Evolutionary conservation across 2,113 vertebrate genomes (phyloP), one percentile per base, ranked within the genome.

Genomic region (Lasiurus borealis): DNA sequence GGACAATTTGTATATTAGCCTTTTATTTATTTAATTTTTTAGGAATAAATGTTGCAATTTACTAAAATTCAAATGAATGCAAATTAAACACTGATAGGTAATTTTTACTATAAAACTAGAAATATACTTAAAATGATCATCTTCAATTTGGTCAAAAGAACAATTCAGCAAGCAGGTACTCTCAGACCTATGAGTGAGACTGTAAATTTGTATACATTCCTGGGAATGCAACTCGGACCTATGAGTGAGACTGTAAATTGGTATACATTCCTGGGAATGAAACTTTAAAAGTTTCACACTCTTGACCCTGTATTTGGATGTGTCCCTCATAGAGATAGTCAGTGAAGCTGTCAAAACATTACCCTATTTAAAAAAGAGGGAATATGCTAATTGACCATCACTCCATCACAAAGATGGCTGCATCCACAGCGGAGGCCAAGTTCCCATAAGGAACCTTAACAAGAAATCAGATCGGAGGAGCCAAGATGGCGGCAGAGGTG

Each of bases 91-190:
- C 15, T 52, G 21, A 59, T 29, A 72, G 80, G 66, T 50, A 29
- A 76, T 69, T 90, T 92, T 90, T 71, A 88, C 44, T 69, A 46
- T 19, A 88, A 6, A 78, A 78, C 66, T 54, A 23, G 13, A 87
- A 93, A 85, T 83, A 34, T 76, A 29, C 50, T 85, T 46, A 68
- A 95, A 96, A 82, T 62, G 21, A 46, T 40, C 69, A 31, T 50
- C 6, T 75, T 93, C 36, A 88, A 2, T 40, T 82, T 77, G 29
- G 4, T 14, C 11, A 64, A 54, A 88, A 83, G 14, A 75, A 76
- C 0, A 71, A 6, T 54, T 29, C 88, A 90, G 18, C 1, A 92
- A 27, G 57, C 27, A 78, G 29, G 18, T 31, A 27, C 2, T 82
- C 15, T 54, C 46, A 19, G 59, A 80, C 6, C 11, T 76, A 57